Conservation (phyloP, 2,888 invertebrate species). For the Spicauda simplicius region DNA sequence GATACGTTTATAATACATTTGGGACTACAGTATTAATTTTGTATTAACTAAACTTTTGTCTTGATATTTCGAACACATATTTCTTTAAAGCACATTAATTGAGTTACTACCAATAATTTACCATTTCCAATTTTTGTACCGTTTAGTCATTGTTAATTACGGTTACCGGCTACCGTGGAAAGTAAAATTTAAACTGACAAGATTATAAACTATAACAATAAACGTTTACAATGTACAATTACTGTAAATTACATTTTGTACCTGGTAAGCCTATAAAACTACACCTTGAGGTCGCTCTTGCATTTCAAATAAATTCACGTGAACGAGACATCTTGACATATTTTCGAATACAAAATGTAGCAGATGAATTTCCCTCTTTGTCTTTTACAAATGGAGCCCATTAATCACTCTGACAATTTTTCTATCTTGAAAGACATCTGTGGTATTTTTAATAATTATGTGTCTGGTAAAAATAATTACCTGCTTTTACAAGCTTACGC, state of each 20-base stretch:
- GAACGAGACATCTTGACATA: slow-evolving; percentile 32
- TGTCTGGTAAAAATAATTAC: slow-evolving; percentile 26
- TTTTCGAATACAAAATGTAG: slow-evolving; percentile 32
- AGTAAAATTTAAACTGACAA: slow-evolving; percentile 11
- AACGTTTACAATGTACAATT: slow-evolving; percentile 29
- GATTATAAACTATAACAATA: slow-evolving; percentile 28
- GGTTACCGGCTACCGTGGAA: slow-evolving; percentile 2
- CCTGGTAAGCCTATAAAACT: slow-evolving; percentile 20
- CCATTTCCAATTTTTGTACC: not conserved
- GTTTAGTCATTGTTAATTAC: not conserved
- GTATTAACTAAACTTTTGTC: too few species aligned
- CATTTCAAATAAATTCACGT: slow-evolving; percentile 33
- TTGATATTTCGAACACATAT: too few species aligned
- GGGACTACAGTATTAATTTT: too few species aligned
- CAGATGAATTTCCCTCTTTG: slow-evolving; percentile 32
- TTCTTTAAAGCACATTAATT: not conserved
- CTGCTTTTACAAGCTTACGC: slow-evolving; percentile 8
- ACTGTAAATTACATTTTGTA: slow-evolving; percentile 32
- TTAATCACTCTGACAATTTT: slow-evolving; percentile 31
- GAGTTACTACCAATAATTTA: not conserved
- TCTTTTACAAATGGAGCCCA: slow-evolving; percentile 26
- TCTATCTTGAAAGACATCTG: slow-evolving; percentile 18
- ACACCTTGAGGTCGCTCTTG: slow-evolving; percentile 32
- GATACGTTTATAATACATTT: too few species aligned
- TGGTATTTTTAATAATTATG: slow-evolving; percentile 22